Conservation (phyloP, 2,113 vertebrate genomes). For the Cyprinus carpio region DNA sequence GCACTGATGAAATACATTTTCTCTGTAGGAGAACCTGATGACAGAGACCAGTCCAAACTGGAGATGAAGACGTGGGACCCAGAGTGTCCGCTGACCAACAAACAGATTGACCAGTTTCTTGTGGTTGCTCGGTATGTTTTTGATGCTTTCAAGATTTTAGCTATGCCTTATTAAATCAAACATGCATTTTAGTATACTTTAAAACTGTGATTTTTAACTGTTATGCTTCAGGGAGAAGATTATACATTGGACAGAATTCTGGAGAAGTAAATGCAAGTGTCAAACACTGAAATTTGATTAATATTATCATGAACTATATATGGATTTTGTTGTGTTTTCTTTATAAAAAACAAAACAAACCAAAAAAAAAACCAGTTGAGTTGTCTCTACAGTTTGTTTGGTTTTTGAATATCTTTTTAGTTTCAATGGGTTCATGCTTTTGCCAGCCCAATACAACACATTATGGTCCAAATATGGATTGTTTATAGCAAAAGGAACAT, state of each 20-base stretch:
- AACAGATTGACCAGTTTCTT: constrained; percentile 98
- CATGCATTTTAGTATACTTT: not conserved
- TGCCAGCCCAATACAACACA: not conserved
- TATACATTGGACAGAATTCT: not conserved
- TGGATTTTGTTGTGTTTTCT: not conserved
- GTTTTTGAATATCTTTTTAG: not conserved
- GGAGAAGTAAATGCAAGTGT: not conserved
- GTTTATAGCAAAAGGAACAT: not conserved
- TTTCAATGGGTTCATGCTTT: not conserved
- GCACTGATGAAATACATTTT: not conserved
- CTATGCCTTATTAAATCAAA: not conserved
- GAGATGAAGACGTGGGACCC: constrained; percentile 98
- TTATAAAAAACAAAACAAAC: too few species aligned
- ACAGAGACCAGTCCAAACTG: constrained; percentile 93
- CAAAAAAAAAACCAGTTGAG: not conserved
- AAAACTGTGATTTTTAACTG: not conserved
- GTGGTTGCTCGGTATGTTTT: constrained; percentile 89
- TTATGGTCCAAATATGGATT: not conserved
- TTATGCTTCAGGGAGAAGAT: not conserved
- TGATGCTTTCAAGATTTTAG: constrained; percentile 7
- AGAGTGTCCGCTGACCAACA: constrained; percentile 92
- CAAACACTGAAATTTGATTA: not conserved
- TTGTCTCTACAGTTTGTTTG: not conserved
- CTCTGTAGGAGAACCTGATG: constrained; percentile 84
- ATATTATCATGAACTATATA: not conserved